phyloP scores from a whole-genome alignment of 2,113 vertebrate genomes.

The Balaeniceps rex region DNA sequence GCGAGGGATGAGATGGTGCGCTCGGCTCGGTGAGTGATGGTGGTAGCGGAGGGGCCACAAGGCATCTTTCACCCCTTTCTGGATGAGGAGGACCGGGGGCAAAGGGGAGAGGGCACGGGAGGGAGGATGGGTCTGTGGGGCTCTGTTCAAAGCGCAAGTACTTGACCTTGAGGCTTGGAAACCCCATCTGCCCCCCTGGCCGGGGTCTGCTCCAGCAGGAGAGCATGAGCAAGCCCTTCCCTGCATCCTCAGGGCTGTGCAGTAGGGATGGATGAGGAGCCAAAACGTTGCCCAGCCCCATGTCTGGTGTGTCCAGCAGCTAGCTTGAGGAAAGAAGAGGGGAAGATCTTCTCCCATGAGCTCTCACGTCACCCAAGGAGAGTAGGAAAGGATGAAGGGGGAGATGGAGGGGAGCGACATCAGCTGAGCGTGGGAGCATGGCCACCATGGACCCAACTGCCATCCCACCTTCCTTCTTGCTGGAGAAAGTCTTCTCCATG shows the following conservation, averaged over 20 bases:
- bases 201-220: neutral
- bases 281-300: neutral
- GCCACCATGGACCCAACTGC: accelerated
- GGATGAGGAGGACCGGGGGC: neutral
- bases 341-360: neutral
- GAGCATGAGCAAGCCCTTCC: neutral
- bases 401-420: neutral
- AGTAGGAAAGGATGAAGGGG: neutral
- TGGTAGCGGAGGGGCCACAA: neutral
- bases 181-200: neutral
- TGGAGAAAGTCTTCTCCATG: neutral
- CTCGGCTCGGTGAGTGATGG: slow-evolving; percentile 42
- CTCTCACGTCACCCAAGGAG: neutral
- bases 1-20: slow-evolving; percentile 45
- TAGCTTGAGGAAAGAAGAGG: neutral
- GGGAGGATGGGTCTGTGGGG: neutral
- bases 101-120: neutral
- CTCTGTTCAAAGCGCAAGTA: no score
- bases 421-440: neutral
- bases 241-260: neutral
- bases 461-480: neutral
- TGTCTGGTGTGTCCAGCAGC: neutral
- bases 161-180: neutral
- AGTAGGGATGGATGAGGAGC: neutral
- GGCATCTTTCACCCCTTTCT: neutral